phyloP scores from a whole-genome alignment of 2,888 invertebrate genomes.

The Parapristionchus giblindavisi region DNA sequence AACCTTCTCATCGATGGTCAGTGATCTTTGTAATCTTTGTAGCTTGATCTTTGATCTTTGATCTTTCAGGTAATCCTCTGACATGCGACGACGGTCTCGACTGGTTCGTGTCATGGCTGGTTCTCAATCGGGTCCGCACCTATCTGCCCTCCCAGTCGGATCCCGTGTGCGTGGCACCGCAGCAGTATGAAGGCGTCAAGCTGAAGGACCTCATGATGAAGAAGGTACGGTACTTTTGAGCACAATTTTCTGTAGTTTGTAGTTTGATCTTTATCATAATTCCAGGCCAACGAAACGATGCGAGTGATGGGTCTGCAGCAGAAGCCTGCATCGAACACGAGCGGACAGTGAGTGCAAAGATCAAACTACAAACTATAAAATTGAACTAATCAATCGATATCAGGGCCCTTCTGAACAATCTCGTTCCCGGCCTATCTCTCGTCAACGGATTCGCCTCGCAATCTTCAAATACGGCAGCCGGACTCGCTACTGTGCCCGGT shows the following conservation, averaged over 20 bases:
- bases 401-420: constrained; percentile 11
- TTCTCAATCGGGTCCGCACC: constrained; percentile 37
- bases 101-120: constrained; percentile 61
- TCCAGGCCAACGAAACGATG: constrained; percentile 63
- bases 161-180: background rate
- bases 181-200: background rate
- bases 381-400: background rate
- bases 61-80: constrained; percentile 58
- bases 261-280: background rate
- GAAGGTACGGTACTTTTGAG: background rate
- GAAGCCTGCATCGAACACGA: constrained; percentile 1
- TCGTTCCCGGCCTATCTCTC: constrained; percentile 20
- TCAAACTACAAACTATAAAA: background rate
- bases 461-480: background rate
- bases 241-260: background rate
- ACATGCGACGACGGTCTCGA: constrained; percentile 64
- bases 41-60: constrained; percentile 11
- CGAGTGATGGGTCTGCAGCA: constrained; percentile 30
- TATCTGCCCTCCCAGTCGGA: constrained; percentile 6
- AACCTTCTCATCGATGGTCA: constrained; percentile 64
- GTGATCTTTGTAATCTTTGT: constrained; percentile 24
- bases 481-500: constrained; percentile 21
- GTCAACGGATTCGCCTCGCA: constrained; percentile 24
- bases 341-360: background rate
- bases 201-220: too few relatives aligned